Percentiles rank a stretch among this genome's conserved stretches.
Evolutionary conservation across 2,797 vertebrate genomes (phyloP).

Genomic region (Hybognathus amarus): DNA sequence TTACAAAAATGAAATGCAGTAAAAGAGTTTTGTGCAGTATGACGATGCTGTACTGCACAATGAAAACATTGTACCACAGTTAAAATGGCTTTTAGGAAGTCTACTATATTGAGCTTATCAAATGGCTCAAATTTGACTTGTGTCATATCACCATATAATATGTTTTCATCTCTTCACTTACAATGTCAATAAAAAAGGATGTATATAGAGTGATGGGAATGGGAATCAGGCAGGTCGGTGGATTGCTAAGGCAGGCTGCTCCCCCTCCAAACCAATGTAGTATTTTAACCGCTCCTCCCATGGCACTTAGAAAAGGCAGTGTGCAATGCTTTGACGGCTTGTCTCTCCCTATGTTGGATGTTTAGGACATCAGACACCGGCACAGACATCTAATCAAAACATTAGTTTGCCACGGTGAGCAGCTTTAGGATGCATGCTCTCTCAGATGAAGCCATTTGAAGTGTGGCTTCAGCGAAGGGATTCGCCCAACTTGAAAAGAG

Average conservation of each 20-base stretch:
- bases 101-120: not conserved
- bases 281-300: constrained; percentile 56
- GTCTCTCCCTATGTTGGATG: constrained; percentile 60
- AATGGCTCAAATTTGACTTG: not conserved
- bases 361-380: constrained; percentile 64
- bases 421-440: constrained; percentile 66
- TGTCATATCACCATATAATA: not conserved
- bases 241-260: constrained; percentile 54
- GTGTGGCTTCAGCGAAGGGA: constrained; percentile 52
- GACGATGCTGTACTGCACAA: not conserved
- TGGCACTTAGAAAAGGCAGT: constrained; percentile 50
- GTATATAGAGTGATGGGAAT: constrained; percentile 60
- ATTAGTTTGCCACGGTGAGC: constrained; percentile 68
- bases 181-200: not conserved
- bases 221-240: constrained; percentile 56
- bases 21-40: constrained; percentile 2
- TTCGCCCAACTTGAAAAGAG: constrained; percentile 63
- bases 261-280: constrained; percentile 50
- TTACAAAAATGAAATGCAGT: constrained; percentile 7
- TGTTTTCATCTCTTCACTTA: not conserved
- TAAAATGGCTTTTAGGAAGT: constrained; percentile 1
- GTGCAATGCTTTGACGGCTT: constrained; percentile 56
- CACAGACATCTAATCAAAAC: constrained; percentile 68
- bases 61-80: not conserved
- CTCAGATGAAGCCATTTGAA: constrained; percentile 60